These are phyloP conservation scores for Phoebastria nigripes DNA, from an alignment of 2,797 vertebrate species.

Conservation along the genomic window DNA sequence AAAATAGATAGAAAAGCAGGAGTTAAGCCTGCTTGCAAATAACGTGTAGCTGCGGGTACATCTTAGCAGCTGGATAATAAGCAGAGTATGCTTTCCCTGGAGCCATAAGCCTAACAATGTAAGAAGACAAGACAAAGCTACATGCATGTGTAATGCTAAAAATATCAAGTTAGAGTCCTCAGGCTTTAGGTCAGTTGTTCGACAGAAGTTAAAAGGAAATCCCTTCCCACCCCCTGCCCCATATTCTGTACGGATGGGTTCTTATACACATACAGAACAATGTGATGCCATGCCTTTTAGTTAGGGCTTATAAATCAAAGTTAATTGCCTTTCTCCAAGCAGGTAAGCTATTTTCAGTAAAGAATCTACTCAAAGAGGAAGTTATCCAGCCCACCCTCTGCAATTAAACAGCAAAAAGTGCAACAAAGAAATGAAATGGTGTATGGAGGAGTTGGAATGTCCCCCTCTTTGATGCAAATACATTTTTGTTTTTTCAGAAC, in stretches of 20 bases:
- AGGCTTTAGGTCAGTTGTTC: conserved; percentile 8
- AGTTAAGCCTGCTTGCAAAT: not conserved
- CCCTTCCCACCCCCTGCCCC: not conserved
- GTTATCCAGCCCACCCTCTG: not conserved
- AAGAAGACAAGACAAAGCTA: not conserved
- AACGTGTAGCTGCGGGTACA: not conserved
- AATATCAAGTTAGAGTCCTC: not conserved
- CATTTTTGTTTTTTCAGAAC: not conserved
- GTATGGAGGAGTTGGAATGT: not conserved
- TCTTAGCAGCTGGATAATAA: not conserved
- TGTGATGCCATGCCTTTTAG: not conserved
- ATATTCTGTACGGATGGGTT: rapidly evolving
- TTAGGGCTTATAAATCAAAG: not conserved
- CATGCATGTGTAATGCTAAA: not conserved
- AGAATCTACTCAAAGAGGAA: not conserved
- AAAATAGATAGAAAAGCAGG: not conserved
- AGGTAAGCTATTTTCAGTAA: not conserved
- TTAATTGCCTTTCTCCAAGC: not conserved
- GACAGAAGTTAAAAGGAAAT: not conserved
- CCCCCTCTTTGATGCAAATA: not conserved
- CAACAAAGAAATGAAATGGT: not conserved
- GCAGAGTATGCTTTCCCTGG: not conserved
- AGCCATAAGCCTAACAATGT: not conserved
- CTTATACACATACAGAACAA: not conserved
- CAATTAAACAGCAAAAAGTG: not conserved